phyloP scores from a whole-genome alignment of 1,140 invertebrate species.

The Grapholita molesta region DNA sequence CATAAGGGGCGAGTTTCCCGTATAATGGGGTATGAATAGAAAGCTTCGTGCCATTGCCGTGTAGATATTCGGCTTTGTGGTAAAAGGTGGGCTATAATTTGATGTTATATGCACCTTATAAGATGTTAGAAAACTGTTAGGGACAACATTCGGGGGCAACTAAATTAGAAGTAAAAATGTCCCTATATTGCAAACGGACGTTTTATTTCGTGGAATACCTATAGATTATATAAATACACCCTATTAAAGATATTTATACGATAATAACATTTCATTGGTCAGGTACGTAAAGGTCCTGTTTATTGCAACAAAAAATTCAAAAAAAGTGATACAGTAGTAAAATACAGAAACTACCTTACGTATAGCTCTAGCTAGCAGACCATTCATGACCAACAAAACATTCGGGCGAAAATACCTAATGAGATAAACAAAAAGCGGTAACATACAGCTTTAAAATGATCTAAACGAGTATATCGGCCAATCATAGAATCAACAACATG shows the following conservation, averaged over 20 bases:
- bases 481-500: neutral
- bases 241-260: too few relatives aligned
- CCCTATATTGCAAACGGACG: too few relatives aligned
- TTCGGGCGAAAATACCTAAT: neutral
- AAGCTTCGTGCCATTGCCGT: conserved; percentile 31
- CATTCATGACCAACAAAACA: neutral
- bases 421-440: neutral
- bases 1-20: conserved; percentile 62
- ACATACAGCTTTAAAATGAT: neutral
- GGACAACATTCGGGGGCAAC: too few relatives aligned
- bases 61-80: conserved; percentile 14
- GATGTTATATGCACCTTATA: neutral
- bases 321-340: too few relatives aligned
- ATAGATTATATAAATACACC: too few relatives aligned
- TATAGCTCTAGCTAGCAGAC: neutral
- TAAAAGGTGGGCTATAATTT: neutral
- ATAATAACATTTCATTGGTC: too few relatives aligned
- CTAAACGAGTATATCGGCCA: neutral
- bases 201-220: too few relatives aligned
- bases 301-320: too few relatives aligned
- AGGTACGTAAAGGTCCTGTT: too few relatives aligned
- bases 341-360: too few relatives aligned
- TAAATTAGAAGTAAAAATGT: too few relatives aligned
- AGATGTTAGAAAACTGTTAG: neutral
- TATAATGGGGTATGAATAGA: conserved; percentile 66